A percentile compares a stretch with the other conserved stretches of the same genome.
These are phyloP conservation scores for Cosmia pyralina DNA, from an alignment of 2,888 invertebrate species.

Conservation along the genomic window DNA sequence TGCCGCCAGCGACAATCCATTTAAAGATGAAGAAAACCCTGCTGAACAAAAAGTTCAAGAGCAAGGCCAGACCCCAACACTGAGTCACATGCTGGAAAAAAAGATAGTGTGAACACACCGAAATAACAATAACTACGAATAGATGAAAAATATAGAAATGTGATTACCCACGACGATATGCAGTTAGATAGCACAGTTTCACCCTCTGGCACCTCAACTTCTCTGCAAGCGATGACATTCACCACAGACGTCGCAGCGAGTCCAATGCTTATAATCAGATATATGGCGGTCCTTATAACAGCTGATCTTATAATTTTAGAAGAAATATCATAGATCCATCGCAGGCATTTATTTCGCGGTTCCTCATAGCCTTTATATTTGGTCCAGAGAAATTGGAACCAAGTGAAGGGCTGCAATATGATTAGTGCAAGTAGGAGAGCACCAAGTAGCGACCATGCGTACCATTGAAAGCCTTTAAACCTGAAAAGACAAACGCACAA, in stretches of 20 bases:
- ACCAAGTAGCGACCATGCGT: constrained; percentile 75
- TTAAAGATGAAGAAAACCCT: constrained; percentile 96
- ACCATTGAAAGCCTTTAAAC: constrained; percentile 79
- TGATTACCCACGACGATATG: constrained; percentile 88
- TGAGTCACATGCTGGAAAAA: constrained; percentile 93
- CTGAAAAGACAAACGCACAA: constrained; percentile 67
- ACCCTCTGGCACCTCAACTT: constrained; percentile 70
- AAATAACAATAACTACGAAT: constrained; percentile 2
- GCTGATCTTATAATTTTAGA: constrained; percentile 91
- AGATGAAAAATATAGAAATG: constrained; percentile 49
- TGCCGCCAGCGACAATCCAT: constrained; percentile 92
- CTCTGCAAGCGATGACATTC: constrained; percentile 89
- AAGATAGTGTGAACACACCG: constrained; percentile 43
- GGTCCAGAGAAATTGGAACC: constrained; percentile 94
- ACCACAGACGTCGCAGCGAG: constrained; percentile 92
- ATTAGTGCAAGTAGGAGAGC: constrained; percentile 76
- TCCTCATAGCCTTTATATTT: constrained; percentile 87
- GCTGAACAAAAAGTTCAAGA: constrained; percentile 95
- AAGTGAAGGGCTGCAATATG: constrained; percentile 92
- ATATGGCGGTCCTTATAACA: constrained; percentile 91
- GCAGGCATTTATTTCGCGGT: constrained; percentile 88
- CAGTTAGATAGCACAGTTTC: constrained; percentile 83
- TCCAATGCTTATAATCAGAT: constrained; percentile 92
- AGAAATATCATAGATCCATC: constrained; percentile 91
- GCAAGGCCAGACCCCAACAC: constrained; percentile 91